Evolutionary conservation across 2,797 vertebrate species (phyloP), one percentile per base, ranked within the genome.

Genomic region (Onychomys torridus): DNA sequence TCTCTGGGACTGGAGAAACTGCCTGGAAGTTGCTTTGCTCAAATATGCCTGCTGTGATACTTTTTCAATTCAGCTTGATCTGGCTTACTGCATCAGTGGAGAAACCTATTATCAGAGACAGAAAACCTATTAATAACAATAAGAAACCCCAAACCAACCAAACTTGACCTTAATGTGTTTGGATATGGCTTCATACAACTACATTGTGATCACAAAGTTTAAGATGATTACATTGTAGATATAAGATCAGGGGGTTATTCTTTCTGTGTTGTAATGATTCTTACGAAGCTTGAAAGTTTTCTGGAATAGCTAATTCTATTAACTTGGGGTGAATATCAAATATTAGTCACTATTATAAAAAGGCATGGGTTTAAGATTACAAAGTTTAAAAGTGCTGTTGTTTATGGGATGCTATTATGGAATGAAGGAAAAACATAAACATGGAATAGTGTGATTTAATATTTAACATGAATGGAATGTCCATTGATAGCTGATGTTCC

Each of bases 381-480:
- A 82, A 75, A 65, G 32, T 67, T 61, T 95, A 29, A 61, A 69
- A 81, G 63, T 23, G 23, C 57, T 95, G 40, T 90, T 43, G 9
- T 82, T 84, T 77, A 84, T 79, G 46, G 65, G 79, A 91, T 67
- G 16, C 4, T 89, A 78, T 69, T 93, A 32, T 84, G 57, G 17
- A 69, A 55, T 79, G 32, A 75, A 73, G 46, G 21, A 63, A 91
- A 79, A 59, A 32, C 16, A 61, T 89, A 25, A 73, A 93, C 69
- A 8, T 81, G 59, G 49, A 88, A 40, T 52, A 11, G 12, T 63
- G 55, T 93, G 82, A 91, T 25, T 90, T 83, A 61, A 57, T 78
- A 83, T 91, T 93, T 46, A 79, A 84, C 43, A 75, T 55, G 23
- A 81, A 55, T 91, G 46, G 37, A 79, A 91, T 96, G 90, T 19